phyloP scores from a whole-genome alignment of 2,113 vertebrate species.

The Phaethornis superciliosus region DNA sequence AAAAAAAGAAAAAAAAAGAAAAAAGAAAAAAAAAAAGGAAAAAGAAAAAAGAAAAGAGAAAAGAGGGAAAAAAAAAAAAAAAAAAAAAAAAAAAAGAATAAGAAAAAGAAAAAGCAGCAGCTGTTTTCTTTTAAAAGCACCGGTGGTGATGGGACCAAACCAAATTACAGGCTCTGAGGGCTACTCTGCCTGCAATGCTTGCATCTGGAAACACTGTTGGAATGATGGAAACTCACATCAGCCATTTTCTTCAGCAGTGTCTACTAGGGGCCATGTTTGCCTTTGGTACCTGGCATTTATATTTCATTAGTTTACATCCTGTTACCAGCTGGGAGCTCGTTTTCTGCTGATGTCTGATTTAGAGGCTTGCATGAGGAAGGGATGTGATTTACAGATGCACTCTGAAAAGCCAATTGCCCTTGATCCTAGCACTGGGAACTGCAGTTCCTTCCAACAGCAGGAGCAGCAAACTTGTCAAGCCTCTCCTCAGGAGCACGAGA shows the following conservation, averaged over 20 bases:
- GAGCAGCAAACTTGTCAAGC: not conserved
- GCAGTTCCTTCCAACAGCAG: not conserved
- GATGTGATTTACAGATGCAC: not conserved
- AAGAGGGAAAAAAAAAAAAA: too few relatives aligned
- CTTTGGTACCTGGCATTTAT: not conserved
- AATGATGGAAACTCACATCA: conserved; percentile 1
- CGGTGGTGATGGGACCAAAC: conserved; percentile 3
- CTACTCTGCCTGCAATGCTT: not conserved
- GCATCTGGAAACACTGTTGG: not conserved
- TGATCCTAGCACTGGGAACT: not conserved
- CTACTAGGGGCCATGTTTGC: not conserved
- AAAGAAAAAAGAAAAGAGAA: too few relatives aligned
- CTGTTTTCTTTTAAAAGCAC: conserved; percentile 37
- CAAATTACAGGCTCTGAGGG: conserved; percentile 44
- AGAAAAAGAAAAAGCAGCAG: not conserved
- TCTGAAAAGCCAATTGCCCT: not conserved
- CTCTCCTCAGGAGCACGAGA: not conserved
- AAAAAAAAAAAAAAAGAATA: not conserved
- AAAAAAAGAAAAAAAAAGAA: too few relatives aligned
- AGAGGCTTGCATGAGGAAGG: not conserved
- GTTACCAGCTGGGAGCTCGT: not conserved
- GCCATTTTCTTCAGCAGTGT: not conserved
- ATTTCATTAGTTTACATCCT: not conserved
- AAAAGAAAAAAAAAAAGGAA: too few relatives aligned
- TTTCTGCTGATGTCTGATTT: not conserved